phyloP scores from a whole-genome alignment of 2,113 vertebrate genomes.

The Tapirus terrestris region DNA sequence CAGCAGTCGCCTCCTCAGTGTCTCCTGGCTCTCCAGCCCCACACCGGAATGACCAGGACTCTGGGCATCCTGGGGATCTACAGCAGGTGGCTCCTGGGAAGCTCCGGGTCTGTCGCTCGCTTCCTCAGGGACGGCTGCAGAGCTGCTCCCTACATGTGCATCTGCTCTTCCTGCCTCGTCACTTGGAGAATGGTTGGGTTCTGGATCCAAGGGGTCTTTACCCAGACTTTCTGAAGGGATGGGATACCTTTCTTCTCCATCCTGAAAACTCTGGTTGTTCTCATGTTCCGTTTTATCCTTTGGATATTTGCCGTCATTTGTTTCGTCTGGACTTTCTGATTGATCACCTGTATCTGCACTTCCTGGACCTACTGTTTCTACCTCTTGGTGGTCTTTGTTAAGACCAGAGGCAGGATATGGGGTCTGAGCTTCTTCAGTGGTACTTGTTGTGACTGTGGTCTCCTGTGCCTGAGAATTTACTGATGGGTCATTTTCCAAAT shows the following conservation, averaged over 20 bases:
- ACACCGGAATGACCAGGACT: background rate
- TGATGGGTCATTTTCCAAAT: slow-evolving; percentile 49
- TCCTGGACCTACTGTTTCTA: background rate
- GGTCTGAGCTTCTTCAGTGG: slow-evolving; percentile 22
- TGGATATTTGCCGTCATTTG: background rate
- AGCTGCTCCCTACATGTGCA: background rate
- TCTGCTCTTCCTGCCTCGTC: background rate
- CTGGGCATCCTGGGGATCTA: background rate
- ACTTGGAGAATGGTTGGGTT: background rate
- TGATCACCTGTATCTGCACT: background rate
- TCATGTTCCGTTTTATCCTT: background rate
- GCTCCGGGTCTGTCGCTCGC: background rate
- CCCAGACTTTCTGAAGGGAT: background rate
- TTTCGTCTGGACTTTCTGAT: background rate
- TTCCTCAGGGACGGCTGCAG: background rate
- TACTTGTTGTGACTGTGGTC: background rate
- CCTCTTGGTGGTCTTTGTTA: background rate
- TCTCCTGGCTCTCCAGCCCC: background rate
- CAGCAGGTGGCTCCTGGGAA: background rate
- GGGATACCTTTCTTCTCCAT: background rate
- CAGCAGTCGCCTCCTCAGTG: slow-evolving; percentile 41
- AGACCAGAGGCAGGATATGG: background rate
- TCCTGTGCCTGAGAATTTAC: slow-evolving; percentile 34
- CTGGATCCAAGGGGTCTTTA: background rate
- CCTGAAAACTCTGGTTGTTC: background rate